phyloP scores from a whole-genome alignment of 2,113 vertebrate species.

The Aix galericulata region DNA sequence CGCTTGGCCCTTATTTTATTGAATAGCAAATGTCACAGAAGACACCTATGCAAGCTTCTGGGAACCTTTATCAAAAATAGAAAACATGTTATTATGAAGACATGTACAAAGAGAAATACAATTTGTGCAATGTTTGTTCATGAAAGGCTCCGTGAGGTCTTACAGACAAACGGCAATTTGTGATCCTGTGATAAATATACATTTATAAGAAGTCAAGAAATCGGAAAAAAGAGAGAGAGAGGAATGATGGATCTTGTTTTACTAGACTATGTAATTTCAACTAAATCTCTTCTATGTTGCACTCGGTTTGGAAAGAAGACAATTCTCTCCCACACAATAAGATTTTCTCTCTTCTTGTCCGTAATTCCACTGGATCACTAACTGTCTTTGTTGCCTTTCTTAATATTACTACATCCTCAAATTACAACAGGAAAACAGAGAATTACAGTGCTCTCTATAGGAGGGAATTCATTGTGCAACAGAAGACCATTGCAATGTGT shows the following conservation, averaged over 20 bases:
- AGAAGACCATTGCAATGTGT: background rate
- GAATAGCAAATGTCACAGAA: constrained; percentile 52
- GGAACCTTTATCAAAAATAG: constrained; percentile 18
- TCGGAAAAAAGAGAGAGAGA: background rate
- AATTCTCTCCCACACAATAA: background rate
- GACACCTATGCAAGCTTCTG: constrained; percentile 29
- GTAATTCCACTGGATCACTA: background rate
- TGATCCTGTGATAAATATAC: constrained; percentile 29
- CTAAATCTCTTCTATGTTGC: background rate
- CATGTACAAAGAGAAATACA: constrained; percentile 14
- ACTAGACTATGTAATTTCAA: background rate
- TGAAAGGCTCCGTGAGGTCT: constrained; percentile 52
- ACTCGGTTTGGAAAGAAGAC: too few species aligned
- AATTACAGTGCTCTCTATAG: constrained; percentile 38
- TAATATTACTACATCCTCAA: background rate
- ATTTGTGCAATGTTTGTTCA: background rate
- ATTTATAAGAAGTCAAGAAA: constrained; percentile 32
- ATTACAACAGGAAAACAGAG: constrained; percentile 25
- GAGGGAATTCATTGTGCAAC: background rate
- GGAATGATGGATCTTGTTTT: background rate
- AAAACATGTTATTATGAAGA: constrained; percentile 55
- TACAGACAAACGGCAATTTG: constrained; percentile 7
- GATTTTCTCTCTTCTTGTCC: background rate
- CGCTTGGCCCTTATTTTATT: constrained; percentile 31
- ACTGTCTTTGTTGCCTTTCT: background rate